phyloP scores from a whole-genome alignment of 2,113 vertebrate species.

The Peromyscus maniculatus region DNA sequence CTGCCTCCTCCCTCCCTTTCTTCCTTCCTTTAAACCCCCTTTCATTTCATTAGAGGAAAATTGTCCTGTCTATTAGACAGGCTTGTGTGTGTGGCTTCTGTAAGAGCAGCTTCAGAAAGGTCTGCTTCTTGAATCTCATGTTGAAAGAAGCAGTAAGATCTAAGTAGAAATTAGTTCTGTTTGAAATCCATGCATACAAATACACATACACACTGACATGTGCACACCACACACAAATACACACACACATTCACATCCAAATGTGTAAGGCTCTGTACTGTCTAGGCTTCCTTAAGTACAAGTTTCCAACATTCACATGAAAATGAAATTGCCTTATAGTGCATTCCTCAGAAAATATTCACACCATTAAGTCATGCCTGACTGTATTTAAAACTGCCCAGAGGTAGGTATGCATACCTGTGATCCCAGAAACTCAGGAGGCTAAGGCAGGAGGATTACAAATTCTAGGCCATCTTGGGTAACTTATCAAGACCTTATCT shows the following conservation, averaged over 20 bases:
- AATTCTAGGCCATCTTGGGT: not conserved
- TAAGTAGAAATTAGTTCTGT: slow-evolving; percentile 13
- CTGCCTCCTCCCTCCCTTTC: not conserved
- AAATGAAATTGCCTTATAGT: not conserved
- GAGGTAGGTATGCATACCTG: not conserved
- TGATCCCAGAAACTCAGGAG: not conserved
- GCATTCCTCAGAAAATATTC: not conserved
- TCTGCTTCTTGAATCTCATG: not conserved
- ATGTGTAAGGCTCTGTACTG: not conserved
- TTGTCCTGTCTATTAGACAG: not conserved
- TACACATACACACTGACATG: not conserved
- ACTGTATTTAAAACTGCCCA: not conserved
- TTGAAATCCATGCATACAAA: not conserved
- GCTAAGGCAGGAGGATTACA: not conserved
- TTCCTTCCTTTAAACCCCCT: not conserved
- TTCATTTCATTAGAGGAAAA: slow-evolving; percentile 20
- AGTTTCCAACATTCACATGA: not conserved
- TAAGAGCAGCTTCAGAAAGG: not conserved
- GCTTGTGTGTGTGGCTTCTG: not conserved
- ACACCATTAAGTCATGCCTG: not conserved
- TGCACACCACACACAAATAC: not conserved
- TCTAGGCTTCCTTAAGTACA: not conserved
- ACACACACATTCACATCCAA: not conserved
- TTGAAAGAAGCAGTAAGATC: not conserved
- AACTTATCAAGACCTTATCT: not conserved